phyloP scores from a whole-genome alignment of 2,113 vertebrate species.

The Chinchilla lanigera region DNA sequence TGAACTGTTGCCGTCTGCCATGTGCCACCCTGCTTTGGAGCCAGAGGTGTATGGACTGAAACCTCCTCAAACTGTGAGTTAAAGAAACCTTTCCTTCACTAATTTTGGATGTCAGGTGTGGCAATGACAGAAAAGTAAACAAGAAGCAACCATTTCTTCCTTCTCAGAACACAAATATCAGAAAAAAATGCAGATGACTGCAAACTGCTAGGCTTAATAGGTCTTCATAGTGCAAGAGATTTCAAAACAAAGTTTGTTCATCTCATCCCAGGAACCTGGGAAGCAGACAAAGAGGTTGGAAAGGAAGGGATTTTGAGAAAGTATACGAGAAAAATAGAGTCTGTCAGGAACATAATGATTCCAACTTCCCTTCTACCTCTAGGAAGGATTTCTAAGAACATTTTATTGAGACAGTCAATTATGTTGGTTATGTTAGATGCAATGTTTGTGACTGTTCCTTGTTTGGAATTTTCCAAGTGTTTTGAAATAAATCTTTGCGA shows the following conservation, averaged over 20 bases:
- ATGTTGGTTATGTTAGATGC: not conserved
- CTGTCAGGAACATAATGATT: not conserved
- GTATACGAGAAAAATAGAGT: not conserved
- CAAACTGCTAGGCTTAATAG: not conserved
- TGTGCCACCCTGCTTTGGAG: too few species aligned
- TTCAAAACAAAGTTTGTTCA: not conserved
- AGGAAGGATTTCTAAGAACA: not conserved
- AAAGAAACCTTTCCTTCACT: too few species aligned
- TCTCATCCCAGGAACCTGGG: not conserved
- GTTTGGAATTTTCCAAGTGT: not conserved
- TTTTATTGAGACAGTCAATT: not conserved
- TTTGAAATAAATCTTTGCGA: not conserved
- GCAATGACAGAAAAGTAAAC: too few species aligned
- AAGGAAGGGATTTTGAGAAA: too few species aligned
- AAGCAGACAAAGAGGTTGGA: accelerated
- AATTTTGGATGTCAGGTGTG: too few species aligned
- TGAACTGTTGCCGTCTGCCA: too few species aligned
- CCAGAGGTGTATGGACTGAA: too few species aligned
- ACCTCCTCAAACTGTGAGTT: too few species aligned
- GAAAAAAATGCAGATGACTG: not conserved
- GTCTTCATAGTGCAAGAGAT: not conserved
- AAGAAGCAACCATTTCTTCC: not conserved
- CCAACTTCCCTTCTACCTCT: too few species aligned
- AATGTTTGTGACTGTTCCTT: not conserved
- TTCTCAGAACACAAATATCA: not conserved